Conservation (phyloP, 2,113 vertebrate species). For the Indicator maculatus region DNA sequence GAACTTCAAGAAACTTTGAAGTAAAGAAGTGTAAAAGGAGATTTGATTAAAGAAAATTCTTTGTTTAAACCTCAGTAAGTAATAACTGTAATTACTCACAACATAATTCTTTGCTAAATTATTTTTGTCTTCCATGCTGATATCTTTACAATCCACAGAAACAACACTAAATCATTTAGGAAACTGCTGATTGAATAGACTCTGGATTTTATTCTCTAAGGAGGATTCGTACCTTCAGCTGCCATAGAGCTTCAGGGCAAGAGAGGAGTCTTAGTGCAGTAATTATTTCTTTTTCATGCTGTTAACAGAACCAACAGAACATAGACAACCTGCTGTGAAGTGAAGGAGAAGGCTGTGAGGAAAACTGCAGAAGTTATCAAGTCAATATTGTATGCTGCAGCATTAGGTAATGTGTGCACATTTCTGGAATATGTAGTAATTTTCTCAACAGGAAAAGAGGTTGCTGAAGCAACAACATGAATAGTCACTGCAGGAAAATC, state of each 20-base stretch:
- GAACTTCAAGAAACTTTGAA: neutral
- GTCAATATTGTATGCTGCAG: neutral
- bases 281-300: constrained; percentile 11
- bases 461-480: constrained; percentile 5
- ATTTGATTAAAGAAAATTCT: neutral
- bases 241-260: neutral
- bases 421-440: constrained; percentile 11
- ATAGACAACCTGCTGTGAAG: neutral
- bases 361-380: neutral
- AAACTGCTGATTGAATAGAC: neutral
- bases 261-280: neutral
- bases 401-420: neutral
- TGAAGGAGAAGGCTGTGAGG: neutral
- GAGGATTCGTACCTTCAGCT: neutral
- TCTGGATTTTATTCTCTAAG: neutral
- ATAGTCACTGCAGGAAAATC: neutral
- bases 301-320: neutral
- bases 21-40: neutral
- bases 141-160: neutral
- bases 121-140: neutral
- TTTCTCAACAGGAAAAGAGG: constrained; percentile 15
- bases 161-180: neutral
- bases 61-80: neutral
- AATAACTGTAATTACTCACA: neutral
- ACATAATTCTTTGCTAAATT: neutral